phyloP scores from a whole-genome alignment of 2,797 vertebrate species.

The Lemur catta region DNA sequence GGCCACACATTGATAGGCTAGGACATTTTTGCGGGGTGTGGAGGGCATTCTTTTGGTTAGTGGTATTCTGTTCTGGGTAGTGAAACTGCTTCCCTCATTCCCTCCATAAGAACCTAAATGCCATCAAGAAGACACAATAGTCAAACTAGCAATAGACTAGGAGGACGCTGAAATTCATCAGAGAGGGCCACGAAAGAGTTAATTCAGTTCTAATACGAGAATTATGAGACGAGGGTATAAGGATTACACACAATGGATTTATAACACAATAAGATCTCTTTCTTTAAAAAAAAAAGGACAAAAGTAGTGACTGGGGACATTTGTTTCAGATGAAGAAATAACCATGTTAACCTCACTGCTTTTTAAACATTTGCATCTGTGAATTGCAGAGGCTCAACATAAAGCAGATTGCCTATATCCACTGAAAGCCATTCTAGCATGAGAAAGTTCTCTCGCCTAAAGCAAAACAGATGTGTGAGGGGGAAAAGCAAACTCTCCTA shows the following conservation, averaged over 20 bases:
- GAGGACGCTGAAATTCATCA: neutral
- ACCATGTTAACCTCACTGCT: constrained; percentile 52
- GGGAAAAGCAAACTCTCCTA: constrained; percentile 42
- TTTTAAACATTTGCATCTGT: constrained; percentile 75
- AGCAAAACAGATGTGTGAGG: constrained; percentile 76
- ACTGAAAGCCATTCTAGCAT: constrained; percentile 66
- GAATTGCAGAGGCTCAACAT: constrained; percentile 63
- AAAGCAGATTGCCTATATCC: constrained; percentile 74
- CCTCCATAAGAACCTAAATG: neutral
- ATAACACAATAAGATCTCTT: constrained; percentile 31
- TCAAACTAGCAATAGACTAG: neutral
- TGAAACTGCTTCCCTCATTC: neutral
- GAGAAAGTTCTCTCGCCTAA: constrained; percentile 74
- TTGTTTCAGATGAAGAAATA: constrained; percentile 72
- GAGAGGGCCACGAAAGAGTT: constrained; percentile 31
- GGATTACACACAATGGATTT: constrained; percentile 49
- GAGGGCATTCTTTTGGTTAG: neutral
- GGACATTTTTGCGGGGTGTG: neutral
- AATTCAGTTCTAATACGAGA: neutral
- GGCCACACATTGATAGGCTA: neutral
- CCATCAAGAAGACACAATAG: neutral
- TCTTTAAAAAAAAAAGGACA: neutral
- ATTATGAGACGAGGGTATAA: neutral
- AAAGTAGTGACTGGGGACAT: constrained; percentile 64
- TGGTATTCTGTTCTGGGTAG: neutral